Percentiles rank a stretch among this genome's conserved stretches.
Conservation (phyloP, 2,888 invertebrate genomes). For the Podabrus alpinus region DNA sequence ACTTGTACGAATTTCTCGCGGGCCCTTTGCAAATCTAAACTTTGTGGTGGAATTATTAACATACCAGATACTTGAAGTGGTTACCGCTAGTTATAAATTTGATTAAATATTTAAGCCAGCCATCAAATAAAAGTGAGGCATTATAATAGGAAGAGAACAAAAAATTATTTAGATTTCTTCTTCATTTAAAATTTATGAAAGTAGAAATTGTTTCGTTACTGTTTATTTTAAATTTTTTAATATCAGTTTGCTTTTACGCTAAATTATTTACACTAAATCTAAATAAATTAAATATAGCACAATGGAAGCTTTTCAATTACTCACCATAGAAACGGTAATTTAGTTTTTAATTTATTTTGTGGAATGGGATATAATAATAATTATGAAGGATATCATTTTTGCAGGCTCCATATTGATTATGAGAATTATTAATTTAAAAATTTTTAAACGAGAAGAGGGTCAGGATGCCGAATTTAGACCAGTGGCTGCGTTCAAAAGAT, state of each 20-base stretch:
- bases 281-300: neutral
- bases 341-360: neutral
- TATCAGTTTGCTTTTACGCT: neutral
- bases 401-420: too few species aligned
- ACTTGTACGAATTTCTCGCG: constrained; percentile 10
- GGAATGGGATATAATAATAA: neutral
- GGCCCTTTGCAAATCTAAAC: neutral
- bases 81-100: neutral
- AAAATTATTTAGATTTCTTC: neutral
- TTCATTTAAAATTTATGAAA: neutral
- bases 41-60: neutral
- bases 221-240: neutral
- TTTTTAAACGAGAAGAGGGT: too few species aligned
- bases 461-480: too few species aligned
- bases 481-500: neutral
- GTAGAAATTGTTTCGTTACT: neutral
- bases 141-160: neutral
- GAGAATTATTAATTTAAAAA: too few species aligned
- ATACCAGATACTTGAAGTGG: neutral
- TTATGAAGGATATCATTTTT: neutral
- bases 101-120: neutral
- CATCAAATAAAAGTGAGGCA: neutral
- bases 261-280: neutral
- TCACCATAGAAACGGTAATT: neutral
- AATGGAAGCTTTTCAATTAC: neutral